Conservation (phyloP, 2,888 invertebrate genomes). For the Schizaphis graminum region DNA sequence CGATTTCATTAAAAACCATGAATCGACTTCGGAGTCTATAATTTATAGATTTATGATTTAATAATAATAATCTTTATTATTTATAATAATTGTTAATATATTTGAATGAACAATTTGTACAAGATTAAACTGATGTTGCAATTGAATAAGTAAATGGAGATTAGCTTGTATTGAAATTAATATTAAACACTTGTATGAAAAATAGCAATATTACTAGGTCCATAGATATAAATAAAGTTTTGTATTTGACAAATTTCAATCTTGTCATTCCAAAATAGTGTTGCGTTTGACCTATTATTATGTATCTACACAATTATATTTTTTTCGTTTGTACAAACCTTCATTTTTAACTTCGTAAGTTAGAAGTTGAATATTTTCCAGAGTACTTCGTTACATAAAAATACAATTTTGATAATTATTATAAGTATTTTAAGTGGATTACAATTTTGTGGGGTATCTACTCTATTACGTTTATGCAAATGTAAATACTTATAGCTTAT, state of each 20-base stretch:
- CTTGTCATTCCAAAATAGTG: not conserved
- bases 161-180: not conserved
- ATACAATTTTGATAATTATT: not conserved
- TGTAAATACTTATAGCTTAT: not conserved
- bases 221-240: not conserved
- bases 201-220: not conserved
- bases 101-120: not conserved
- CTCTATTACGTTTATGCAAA: not conserved
- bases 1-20: constrained; percentile 78
- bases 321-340: not conserved
- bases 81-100: constrained; percentile 57
- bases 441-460: not conserved
- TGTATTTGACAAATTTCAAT: not conserved
- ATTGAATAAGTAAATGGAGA: not conserved
- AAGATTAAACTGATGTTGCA: not conserved
- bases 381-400: not conserved
- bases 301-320: too few relatives aligned
- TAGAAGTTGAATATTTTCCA: not conserved
- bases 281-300: not conserved
- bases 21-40: constrained; percentile 77
- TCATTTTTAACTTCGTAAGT: not conserved
- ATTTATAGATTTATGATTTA: constrained; percentile 66
- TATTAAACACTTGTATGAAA: not conserved
- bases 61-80: too few relatives aligned
- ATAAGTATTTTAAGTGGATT: not conserved